Evolutionary conservation across 1,140 invertebrate genomes (phyloP).

Genomic region (Magallana ariakensis): DNA sequence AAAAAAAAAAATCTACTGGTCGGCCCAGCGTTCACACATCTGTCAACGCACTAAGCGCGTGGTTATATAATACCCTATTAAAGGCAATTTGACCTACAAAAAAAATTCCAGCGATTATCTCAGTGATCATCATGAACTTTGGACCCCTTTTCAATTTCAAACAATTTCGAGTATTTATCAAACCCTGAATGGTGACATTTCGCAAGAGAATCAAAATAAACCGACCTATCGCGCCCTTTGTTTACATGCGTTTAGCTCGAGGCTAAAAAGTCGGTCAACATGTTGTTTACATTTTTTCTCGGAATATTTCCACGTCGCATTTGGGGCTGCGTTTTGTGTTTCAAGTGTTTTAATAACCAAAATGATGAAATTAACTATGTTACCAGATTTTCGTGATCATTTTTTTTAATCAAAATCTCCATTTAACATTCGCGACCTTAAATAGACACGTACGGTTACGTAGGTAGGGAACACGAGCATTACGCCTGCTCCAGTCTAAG

Average conservation of each 20-base stretch:
- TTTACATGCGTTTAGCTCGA: conserved; percentile 28
- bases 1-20: too few species aligned
- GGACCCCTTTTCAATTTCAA: not conserved
- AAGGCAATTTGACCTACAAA: not conserved
- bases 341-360: too few species aligned
- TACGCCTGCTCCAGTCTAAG: not conserved
- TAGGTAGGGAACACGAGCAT: not conserved
- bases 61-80: too few species aligned
- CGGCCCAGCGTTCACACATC: too few species aligned
- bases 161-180: not conserved
- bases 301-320: not conserved
- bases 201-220: not conserved
- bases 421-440: not conserved
- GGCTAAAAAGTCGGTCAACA: conserved; percentile 12
- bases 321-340: too few species aligned
- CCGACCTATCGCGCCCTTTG: not conserved
- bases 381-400: too few species aligned
- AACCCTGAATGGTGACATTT: conserved; percentile 4
- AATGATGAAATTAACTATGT: too few species aligned
- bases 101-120: not conserved
- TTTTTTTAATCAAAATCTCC: too few species aligned
- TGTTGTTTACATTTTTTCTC: not conserved
- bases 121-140: not conserved
- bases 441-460: not conserved
- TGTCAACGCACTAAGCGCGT: too few species aligned